Evolutionary conservation across 2,797 vertebrate genomes (phyloP), one percentile per base, ranked within the genome.

Genomic region (Gephyroberyx darwinii): DNA sequence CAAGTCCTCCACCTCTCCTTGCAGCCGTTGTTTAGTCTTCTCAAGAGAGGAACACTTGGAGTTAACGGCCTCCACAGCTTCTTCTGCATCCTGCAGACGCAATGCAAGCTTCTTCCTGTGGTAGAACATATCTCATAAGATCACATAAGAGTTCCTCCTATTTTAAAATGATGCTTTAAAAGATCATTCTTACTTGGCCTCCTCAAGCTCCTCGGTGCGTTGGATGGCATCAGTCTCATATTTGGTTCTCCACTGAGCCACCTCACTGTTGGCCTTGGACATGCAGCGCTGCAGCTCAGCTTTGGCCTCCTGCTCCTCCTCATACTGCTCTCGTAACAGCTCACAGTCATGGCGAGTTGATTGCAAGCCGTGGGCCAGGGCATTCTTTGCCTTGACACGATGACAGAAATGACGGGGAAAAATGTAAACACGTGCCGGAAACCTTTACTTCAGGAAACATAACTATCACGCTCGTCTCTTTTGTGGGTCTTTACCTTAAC

Each of bases 31-130:
- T 59, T 94, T 94, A 0, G 93, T 94, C 87, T 94, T 94, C 54
- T 94, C 93, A 51, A 95, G 87, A 17, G 93, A 94, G 35, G 93
- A 90, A n/a, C 93, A 93, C 54, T 94, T 94, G 64, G 93, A 70
- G 45, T 93, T 94, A 43, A 92, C 85, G 0, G 93, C 93, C 71
- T 94, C 94, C 0, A 92, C 86, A 0, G 92, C 90, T 22, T 94
- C 92, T 60, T 94, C 93, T 0, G 93, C 92, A 7, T 94, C 93
- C 82, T 94, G 93, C 12, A 94, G 82, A 30, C 92, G 88, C 75
- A 92, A 90, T 6, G 93, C 92, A 69, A 94, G 86, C 79, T 94
- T 94, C 74, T 93, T 94, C 81, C 94, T 94, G 74, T 2, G 6
- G 47, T 78, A 41, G 51, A 20, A n/a, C 19, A 30, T 9, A 13